Base-by-base conservation (phyloP, 2,888 invertebrate genomes). In the Drosophila phalerata region DNA sequence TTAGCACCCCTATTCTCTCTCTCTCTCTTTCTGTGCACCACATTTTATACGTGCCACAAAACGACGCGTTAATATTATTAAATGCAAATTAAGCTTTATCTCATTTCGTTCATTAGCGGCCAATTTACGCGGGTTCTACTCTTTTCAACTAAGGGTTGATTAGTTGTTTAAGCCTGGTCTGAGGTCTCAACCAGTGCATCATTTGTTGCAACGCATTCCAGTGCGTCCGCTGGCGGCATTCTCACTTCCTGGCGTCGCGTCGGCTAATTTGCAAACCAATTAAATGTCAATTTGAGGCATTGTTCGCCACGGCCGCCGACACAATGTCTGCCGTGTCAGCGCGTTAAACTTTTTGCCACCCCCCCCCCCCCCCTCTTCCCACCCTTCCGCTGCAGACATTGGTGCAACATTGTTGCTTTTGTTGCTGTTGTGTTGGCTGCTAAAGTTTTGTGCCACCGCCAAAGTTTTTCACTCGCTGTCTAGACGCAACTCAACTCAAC, bases 221-320 rank as follows among this genome's bases (percentile, higher is more conserved):
- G 30, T 58, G 28, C 60, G 38, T 17, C 19, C 17, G 19, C 47
- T 51, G 56, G 45, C 48, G 77, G 52, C 77, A 61, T 58, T 52
- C 65, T 57, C 72, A 60, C 61, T 79, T 77, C 69, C 73, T 77
- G 71, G 60, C 68, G 65, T 43, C 32, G 75, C 68, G 65, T 43
- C 32, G 75, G 90, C 87, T 88, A 90, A 91, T 90, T 90, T 90
- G 83, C 86, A 79, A 83, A 90, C 90, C 89, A 90, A 90, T 90
- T 90, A 90, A 91, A 90, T 90, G 85, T 86, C 90, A 90, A 90
- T 91, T 91, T 89, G 79, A 88, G 84, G 88, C 90, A 90, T 85
- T 85, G 86, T 89, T 86, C 78, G 48, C 49, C 53, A 1, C 28
- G 49, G 49, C 53, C 56, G 65, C 51, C 66, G 77, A 53, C 77